Evolutionary conservation across 2,113 vertebrate genomes (phyloP).

Genomic region (Sporophila hypoxantha): DNA sequence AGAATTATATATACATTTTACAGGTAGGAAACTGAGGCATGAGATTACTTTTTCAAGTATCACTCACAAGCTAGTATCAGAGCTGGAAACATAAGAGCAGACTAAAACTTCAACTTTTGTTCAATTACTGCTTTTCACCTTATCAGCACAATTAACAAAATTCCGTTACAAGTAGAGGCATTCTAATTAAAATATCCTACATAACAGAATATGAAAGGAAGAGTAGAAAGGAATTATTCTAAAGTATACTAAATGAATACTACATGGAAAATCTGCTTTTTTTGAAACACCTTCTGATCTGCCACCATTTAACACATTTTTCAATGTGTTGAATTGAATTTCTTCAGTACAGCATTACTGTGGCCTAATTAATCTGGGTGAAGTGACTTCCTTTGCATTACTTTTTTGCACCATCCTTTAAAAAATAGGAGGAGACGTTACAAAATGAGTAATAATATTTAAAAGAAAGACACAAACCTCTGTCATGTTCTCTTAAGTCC

Average conservation of each 20-base stretch:
- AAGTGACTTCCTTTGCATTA: neutral
- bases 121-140: neutral
- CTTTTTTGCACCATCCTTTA: neutral
- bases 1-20: neutral
- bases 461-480: constrained; percentile 4
- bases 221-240: neutral
- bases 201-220: neutral
- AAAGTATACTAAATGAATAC: neutral
- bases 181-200: neutral
- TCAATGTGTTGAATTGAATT: neutral
- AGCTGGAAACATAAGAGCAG: neutral
- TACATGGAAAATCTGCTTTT: neutral
- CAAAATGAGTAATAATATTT: neutral
- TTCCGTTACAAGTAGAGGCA: neutral
- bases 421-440: neutral
- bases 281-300: neutral
- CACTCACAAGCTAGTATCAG: neutral
- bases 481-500: constrained; percentile 47
- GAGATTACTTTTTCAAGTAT: neutral
- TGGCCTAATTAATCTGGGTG: neutral
- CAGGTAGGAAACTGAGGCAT: neutral
- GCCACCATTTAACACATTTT: neutral
- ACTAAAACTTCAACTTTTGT: neutral
- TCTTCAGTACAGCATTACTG: neutral
- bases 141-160: neutral